Conservation (phyloP, 2,888 invertebrate genomes). For the Nomada fabriciana region DNA sequence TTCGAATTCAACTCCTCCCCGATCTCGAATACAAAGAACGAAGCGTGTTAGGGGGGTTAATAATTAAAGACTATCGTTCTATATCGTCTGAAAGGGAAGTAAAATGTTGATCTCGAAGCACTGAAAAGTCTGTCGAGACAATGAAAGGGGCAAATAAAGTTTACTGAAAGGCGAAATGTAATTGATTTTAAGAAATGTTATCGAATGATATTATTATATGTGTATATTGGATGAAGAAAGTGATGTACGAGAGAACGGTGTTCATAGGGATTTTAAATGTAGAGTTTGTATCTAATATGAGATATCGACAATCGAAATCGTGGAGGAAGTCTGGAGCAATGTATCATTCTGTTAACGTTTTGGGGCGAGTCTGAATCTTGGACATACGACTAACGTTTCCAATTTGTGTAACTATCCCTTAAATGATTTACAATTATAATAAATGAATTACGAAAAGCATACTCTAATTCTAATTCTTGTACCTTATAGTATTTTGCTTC, state of each 20-base stretch:
- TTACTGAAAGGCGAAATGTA: conserved; percentile 3
- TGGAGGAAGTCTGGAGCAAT: conserved; percentile 50
- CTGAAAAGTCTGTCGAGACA: neutral
- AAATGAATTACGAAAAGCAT: conserved; percentile 61
- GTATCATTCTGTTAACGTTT: conserved; percentile 57
- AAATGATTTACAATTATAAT: conserved; percentile 71
- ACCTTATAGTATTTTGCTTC: neutral
- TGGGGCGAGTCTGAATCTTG: conserved; percentile 51
- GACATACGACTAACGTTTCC: conserved; percentile 64
- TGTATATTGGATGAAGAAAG: neutral
- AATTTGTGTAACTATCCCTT: conserved; percentile 69
- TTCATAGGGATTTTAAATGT: conserved; percentile 46
- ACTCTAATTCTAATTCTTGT: neutral
- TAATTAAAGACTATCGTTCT: neutral
- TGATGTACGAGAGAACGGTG: neutral
- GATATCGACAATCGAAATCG: conserved; percentile 52
- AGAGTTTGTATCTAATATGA: conserved; percentile 37
- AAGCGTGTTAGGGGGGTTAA: neutral
- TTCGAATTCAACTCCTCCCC: conserved; percentile 58
- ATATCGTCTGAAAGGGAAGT: neutral
- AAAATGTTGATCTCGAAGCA: neutral
- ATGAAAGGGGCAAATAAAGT: neutral
- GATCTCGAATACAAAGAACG: conserved; percentile 43
- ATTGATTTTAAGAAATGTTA: conserved; percentile 31
- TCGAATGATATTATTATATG: conserved; percentile 33